phyloP scores from a whole-genome alignment of 2,888 invertebrate genomes.

The Hydroisotoma schaefferi region DNA sequence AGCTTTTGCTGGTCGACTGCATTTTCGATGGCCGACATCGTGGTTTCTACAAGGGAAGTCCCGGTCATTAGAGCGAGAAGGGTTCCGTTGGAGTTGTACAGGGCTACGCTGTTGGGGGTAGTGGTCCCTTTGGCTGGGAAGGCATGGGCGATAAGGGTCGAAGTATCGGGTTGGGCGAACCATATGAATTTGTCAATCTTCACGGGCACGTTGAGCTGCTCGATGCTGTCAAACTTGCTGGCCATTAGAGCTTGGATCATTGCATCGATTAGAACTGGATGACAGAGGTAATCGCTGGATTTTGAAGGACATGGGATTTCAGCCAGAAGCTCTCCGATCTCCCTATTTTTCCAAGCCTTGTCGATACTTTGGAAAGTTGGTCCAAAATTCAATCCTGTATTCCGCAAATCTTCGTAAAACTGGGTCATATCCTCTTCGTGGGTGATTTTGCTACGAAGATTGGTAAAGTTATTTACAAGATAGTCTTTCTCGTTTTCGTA shows the following conservation, averaged over 20 bases:
- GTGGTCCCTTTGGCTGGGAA: background rate
- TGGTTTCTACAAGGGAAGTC: slow-evolving; percentile 14
- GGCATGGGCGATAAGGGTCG: background rate
- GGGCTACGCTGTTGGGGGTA: background rate
- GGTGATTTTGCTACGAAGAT: background rate
- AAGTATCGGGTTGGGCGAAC: slow-evolving; percentile 1
- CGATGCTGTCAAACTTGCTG: background rate
- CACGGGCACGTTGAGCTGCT: slow-evolving; percentile 20
- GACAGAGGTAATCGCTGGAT: background rate
- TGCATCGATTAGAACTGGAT: background rate
- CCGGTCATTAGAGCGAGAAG: slow-evolving; percentile 8
- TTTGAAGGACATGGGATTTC: background rate
- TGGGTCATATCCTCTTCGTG: slow-evolving; percentile 1
- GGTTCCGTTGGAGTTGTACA: slow-evolving; percentile 8
- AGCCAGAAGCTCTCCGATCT: slow-evolving; percentile 11
- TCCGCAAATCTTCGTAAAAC: slow-evolving; percentile 22
- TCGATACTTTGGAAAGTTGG: slow-evolving; percentile 16
- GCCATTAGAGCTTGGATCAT: background rate
- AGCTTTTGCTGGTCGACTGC: slow-evolving; percentile 13
- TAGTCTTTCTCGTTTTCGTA: background rate
- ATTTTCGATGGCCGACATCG: slow-evolving; percentile 9
- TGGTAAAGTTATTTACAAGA: background rate
- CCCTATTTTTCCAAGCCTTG: slow-evolving; percentile 9
- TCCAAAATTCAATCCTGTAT: slow-evolving; percentile 30
- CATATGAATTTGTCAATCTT: slow-evolving; percentile 27